Percentiles rank a stretch among this genome's conserved stretches.
These are phyloP conservation scores for Axea sp. DNA, from an alignment of 2,888 invertebrate species.

Conservation along the genomic window DNA sequence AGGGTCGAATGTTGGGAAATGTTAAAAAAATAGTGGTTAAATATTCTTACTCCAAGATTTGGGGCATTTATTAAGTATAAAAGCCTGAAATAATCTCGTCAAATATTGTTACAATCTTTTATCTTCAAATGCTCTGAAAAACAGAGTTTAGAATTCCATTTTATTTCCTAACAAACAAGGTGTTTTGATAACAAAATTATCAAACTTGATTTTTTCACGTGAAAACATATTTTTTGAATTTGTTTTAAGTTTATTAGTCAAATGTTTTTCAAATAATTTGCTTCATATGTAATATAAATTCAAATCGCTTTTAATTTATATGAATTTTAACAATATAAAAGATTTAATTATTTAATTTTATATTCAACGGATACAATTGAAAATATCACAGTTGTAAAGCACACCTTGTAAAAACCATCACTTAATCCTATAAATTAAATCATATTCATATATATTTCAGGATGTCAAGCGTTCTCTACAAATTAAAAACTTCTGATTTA, in stretches of 20 bases:
- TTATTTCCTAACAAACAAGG: slow-evolving; percentile 16
- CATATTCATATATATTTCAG: background rate
- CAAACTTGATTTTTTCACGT: no score
- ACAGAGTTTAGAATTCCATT: slow-evolving; percentile 25
- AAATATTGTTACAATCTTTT: slow-evolving; percentile 42
- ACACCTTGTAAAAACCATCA: slow-evolving; percentile 14
- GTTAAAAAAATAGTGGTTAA: slow-evolving; percentile 19
- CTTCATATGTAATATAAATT: background rate
- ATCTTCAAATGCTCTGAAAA: slow-evolving; percentile 44
- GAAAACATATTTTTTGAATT: no score
- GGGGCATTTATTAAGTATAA: slow-evolving; percentile 30
- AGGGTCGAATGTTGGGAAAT: slow-evolving; percentile 30
- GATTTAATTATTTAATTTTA: no score
- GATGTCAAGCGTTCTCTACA: background rate
- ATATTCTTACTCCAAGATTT: slow-evolving; percentile 27
- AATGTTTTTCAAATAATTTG: background rate
- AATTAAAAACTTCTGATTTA: no score
- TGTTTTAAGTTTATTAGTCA: no score
- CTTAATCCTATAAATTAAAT: slow-evolving; percentile 23
- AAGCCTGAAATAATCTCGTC: slow-evolving; percentile 35
- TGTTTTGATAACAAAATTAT: background rate
- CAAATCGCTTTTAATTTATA: no score
- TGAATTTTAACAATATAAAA: background rate
- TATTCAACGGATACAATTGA: background rate
- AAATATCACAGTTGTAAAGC: background rate